These are phyloP conservation scores for Apostichopus californicus DNA, from an alignment of 35 echinoderm and acorn worm genomes.

Conservation along the genomic window DNA sequence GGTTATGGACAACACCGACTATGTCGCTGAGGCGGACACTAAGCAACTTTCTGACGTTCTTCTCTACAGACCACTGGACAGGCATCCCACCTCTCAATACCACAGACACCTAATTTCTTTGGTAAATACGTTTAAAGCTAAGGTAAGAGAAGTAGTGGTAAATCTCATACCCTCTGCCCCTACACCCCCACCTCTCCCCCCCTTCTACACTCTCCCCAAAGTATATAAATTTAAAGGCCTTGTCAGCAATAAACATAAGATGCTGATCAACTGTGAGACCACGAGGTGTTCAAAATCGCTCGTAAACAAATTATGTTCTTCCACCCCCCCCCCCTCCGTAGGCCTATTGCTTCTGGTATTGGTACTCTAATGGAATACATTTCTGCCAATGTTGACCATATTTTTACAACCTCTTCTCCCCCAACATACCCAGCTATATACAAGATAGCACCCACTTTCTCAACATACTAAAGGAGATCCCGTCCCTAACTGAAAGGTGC, in stretches of 20 bases:
- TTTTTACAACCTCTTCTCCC: constrained; percentile 1
- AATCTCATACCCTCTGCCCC: background rate
- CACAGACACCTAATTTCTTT: background rate
- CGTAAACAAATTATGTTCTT: background rate
- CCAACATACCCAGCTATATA: background rate
- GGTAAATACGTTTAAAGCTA: background rate
- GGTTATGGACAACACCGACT: background rate
- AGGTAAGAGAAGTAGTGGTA: background rate
- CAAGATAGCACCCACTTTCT: too few relatives aligned
- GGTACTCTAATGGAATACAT: constrained; percentile 27
- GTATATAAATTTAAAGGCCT: background rate
- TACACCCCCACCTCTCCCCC: too few relatives aligned
- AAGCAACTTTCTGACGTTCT: background rate
- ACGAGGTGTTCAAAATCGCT: background rate
- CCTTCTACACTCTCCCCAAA: background rate
- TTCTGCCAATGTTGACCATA: constrained; percentile 20
- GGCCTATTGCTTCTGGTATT: constrained; percentile 31
- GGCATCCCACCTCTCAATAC: background rate
- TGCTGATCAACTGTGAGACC: background rate
- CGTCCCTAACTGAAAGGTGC: too few relatives aligned
- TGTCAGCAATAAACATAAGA: background rate
- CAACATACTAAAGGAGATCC: background rate
- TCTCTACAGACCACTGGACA: background rate
- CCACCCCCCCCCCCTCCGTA: background rate
- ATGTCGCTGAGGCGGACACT: background rate